Conservation (phyloP, 2,113 vertebrate species). For the Helogale parvula region DNA sequence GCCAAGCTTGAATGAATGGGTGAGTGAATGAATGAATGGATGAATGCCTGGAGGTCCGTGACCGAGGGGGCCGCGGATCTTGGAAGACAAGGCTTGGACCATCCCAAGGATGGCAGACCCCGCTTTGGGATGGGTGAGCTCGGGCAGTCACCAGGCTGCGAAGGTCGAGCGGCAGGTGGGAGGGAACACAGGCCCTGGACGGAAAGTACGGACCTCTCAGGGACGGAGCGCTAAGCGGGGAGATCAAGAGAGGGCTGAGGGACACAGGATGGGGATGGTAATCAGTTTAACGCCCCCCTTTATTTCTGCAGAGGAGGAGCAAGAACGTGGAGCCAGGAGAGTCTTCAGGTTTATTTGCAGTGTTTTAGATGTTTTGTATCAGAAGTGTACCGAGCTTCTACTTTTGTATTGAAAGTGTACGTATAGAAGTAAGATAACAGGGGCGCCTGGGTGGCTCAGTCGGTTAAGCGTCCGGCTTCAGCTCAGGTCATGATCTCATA, state of each 20-base stretch:
- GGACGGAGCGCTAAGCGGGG: neutral
- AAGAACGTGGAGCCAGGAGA: neutral
- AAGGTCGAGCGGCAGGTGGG: neutral
- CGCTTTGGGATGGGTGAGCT: neutral
- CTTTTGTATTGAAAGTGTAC: neutral
- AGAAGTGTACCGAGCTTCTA: neutral
- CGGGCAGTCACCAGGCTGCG: neutral
- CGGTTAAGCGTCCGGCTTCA: no score
- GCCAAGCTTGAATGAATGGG: neutral
- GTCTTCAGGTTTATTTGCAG: neutral
- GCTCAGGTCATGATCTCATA: no score
- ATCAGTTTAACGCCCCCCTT: fast-evolving
- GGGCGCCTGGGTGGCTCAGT: no score
- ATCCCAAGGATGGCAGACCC: neutral
- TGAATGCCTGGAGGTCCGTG: neutral
- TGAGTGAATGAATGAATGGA: neutral
- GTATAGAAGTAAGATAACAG: neutral
- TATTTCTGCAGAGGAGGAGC: neutral
- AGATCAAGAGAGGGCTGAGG: neutral
- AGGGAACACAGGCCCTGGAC: neutral
- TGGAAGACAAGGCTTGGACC: neutral
- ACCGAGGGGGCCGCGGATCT: neutral
- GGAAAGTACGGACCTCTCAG: fast-evolving
- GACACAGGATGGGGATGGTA: no score
- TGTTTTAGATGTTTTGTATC: neutral